Conservation (phyloP, 2,113 vertebrate species). For the Centropristis striata region DNA sequence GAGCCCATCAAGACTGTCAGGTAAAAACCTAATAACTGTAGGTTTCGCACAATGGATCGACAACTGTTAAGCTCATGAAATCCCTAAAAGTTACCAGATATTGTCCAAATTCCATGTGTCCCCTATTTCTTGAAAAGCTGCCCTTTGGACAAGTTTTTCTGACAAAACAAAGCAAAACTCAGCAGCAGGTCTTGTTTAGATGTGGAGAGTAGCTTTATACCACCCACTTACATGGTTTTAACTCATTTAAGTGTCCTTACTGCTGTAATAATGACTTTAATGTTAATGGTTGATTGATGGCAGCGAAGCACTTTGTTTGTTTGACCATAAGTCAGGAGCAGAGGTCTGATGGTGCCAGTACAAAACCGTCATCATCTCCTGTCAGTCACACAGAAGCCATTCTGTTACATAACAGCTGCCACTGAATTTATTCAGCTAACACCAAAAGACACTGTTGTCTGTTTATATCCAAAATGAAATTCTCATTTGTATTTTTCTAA, state of each 20-base stretch:
- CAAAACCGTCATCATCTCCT: conserved; percentile 2
- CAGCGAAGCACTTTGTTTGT: neutral
- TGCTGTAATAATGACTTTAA: neutral
- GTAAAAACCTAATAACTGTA: neutral
- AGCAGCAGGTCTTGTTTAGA: conserved; percentile 10
- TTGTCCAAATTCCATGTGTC: neutral
- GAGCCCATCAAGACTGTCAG: neutral
- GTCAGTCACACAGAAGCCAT: neutral
- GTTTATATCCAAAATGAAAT: too few species aligned
- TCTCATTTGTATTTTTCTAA: too few species aligned
- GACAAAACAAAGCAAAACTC: conserved; percentile 20
- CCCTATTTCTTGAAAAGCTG: neutral
- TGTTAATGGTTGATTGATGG: neutral
- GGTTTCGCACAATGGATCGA: too few species aligned
- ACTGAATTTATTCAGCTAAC: too few species aligned
- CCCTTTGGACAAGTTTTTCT: neutral
- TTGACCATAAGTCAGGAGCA: conserved; percentile 4
- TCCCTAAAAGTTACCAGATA: neutral
- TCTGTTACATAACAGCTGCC: neutral
- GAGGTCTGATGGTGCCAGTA: neutral
- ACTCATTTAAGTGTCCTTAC: neutral
- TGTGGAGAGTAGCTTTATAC: conserved; percentile 8
- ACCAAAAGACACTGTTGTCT: too few species aligned
- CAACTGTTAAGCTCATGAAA: neutral
- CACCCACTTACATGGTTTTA: conserved; percentile 19